Evolutionary conservation across 2,113 vertebrate species (phyloP).

Genomic region (Calyptommatus sinebrachiatus): DNA sequence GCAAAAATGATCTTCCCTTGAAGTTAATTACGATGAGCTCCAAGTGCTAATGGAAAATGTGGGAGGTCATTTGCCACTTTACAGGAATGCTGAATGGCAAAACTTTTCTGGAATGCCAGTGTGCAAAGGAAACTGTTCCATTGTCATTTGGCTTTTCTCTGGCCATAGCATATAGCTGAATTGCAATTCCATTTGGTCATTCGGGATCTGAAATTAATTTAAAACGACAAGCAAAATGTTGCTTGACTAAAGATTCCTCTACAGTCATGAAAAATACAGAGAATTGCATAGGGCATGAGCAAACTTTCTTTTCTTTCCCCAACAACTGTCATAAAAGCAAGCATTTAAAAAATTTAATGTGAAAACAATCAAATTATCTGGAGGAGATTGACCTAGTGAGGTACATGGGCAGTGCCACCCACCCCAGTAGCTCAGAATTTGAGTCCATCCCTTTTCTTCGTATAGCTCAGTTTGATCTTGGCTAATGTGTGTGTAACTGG

Average conservation of each 20-base stretch:
- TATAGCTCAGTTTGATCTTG: no score
- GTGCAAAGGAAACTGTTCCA: background rate
- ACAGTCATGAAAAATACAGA: background rate
- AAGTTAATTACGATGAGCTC: slow-evolving; percentile 3
- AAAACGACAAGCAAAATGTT: background rate
- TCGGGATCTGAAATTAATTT: background rate
- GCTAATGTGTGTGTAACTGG: no score
- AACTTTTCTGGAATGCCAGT: background rate
- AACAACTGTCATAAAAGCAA: background rate
- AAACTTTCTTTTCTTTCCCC: background rate
- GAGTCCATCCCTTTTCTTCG: no score
- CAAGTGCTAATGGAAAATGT: slow-evolving; percentile 14
- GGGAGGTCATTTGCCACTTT: background rate
- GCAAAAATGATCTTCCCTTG: slow-evolving; percentile 15
- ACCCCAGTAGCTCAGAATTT: no score
- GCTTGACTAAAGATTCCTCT: background rate
- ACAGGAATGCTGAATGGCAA: slow-evolving; percentile 7
- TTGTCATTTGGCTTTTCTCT: background rate
- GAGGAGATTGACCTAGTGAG: no score
- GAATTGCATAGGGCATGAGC: background rate
- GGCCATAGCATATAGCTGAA: background rate
- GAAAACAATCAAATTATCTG: background rate
- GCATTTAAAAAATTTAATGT: background rate
- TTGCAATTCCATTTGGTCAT: slow-evolving; percentile 13
- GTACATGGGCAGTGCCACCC: no score